Evolutionary conservation across 1,140 invertebrate genomes (phyloP).

Genomic region (Solen grandis): DNA sequence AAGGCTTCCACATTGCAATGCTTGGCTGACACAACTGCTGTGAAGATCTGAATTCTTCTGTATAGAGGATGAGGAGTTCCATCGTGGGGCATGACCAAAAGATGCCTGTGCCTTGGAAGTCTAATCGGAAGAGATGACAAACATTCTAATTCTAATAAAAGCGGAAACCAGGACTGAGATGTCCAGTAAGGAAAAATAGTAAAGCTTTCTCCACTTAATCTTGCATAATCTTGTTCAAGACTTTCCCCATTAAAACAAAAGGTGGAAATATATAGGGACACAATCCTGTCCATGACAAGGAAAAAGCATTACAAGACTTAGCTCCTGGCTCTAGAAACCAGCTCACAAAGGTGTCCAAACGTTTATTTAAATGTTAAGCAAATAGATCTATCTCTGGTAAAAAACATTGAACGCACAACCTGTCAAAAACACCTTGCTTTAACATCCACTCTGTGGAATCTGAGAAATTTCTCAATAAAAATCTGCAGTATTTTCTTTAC

Average conservation of each 20-base stretch:
- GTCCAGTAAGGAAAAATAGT: constrained; percentile 7
- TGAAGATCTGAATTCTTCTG: not conserved
- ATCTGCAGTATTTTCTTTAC: constrained; percentile 54
- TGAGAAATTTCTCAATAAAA: constrained; percentile 38
- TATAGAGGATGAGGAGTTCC: not conserved
- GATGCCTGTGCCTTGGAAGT: not conserved
- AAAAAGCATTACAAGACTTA: not conserved
- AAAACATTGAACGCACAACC: constrained; percentile 27
- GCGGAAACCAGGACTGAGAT: constrained; percentile 14
- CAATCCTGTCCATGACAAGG: not conserved
- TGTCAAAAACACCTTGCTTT: constrained; percentile 17
- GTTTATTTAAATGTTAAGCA: constrained; percentile 7
- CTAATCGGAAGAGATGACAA: not conserved
- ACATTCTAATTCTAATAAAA: not conserved
- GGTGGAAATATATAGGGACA: constrained; percentile 32
- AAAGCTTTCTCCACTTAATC: not conserved
- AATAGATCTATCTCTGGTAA: constrained; percentile 23
- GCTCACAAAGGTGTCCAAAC: constrained; percentile 2
- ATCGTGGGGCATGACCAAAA: not conserved
- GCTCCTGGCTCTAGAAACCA: constrained; percentile 19
- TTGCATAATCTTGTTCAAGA: constrained; percentile 10
- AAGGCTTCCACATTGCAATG: not conserved
- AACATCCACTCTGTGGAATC: constrained; percentile 28
- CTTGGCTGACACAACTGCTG: not conserved
- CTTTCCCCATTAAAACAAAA: constrained; percentile 9